Evolutionary conservation across 2,888 invertebrate species (phyloP).

Genomic region (Glaucopsyche alexis): DNA sequence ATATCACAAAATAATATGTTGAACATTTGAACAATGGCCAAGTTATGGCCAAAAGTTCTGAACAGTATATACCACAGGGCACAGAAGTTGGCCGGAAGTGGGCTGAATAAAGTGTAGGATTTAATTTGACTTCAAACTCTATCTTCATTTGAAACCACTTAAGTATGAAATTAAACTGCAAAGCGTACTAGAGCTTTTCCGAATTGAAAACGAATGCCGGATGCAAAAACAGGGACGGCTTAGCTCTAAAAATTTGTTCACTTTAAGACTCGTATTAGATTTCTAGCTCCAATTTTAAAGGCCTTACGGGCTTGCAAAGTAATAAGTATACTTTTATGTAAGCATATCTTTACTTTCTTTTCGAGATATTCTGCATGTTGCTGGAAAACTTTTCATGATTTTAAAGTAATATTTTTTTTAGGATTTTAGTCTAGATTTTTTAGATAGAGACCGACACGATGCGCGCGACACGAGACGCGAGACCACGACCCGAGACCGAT

Average conservation of each 20-base stretch:
- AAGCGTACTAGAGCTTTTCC: conserved; percentile 17
- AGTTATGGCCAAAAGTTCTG: conserved; percentile 1
- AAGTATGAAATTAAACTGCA: conserved; percentile 28
- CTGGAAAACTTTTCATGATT: neutral
- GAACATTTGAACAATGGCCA: neutral
- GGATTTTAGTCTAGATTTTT: too few relatives aligned
- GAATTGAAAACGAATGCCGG: conserved; percentile 24
- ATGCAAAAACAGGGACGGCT: conserved; percentile 22
- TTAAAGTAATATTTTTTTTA: neutral
- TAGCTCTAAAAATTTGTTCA: conserved; percentile 11
- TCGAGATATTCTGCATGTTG: neutral
- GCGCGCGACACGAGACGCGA: too few relatives aligned
- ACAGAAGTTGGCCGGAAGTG: conserved; percentile 12
- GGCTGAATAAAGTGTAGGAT: neutral
- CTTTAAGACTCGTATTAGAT: conserved; percentile 25
- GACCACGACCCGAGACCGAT: too few relatives aligned
- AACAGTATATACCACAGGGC: neutral
- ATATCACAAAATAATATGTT: neutral
- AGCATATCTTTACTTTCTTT: neutral
- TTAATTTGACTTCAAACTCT: conserved; percentile 25
- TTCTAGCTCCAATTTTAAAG: conserved; percentile 20
- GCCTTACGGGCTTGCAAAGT: neutral
- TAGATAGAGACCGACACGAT: too few relatives aligned
- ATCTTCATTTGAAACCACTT: conserved; percentile 26
- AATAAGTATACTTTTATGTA: neutral